A percentile compares a stretch with the other conserved stretches of the same genome.
phyloP scores from a whole-genome alignment of 2,888 invertebrate species.

The Calameuta filiformis region DNA sequence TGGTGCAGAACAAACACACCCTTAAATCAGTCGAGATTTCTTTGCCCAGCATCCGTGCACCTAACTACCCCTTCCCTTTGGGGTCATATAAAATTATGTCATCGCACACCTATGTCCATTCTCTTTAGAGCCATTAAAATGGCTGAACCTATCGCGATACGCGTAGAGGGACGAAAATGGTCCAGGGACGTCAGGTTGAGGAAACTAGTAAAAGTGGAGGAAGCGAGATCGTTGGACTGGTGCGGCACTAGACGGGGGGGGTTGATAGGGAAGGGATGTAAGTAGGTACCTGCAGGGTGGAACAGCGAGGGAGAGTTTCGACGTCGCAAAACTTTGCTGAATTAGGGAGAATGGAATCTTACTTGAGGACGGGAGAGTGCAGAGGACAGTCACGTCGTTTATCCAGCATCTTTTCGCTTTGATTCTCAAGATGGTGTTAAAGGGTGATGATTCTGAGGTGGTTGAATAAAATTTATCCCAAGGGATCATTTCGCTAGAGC shows the following conservation, averaged over 20 bases:
- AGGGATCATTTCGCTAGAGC: not conserved
- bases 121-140: not conserved
- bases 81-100: not conserved
- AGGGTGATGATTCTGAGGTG: not conserved
- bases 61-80: not conserved
- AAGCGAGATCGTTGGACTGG: not conserved
- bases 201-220: not conserved
- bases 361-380: not conserved
- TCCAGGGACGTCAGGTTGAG: not conserved
- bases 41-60: slow-evolving; percentile 26
- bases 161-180: not conserved
- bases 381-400: not conserved
- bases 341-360: not conserved
- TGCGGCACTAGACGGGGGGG: not conserved
- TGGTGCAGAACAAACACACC: slow-evolving; percentile 10
- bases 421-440: not conserved
- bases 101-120: not conserved
- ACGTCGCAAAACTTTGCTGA: not conserved
- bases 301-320: not conserved
- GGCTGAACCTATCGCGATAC: not conserved
- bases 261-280: not conserved
- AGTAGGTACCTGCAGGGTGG: not conserved
- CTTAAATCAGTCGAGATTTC: slow-evolving; percentile 41
- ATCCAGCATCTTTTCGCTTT: not conserved
- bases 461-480: not conserved